Conservation (phyloP, 1,140 invertebrate species). For the Drosophila oshimai region DNA sequence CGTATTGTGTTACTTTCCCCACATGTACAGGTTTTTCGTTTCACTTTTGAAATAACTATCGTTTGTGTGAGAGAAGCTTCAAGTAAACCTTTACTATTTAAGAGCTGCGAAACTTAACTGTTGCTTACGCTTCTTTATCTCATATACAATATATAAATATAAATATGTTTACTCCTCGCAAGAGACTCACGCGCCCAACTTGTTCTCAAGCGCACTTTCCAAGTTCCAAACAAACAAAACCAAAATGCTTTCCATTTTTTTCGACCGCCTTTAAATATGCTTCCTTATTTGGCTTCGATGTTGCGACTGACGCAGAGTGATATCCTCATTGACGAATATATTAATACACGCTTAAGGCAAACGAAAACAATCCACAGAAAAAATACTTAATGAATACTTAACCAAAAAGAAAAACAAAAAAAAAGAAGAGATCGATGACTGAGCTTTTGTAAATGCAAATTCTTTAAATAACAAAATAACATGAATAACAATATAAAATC, state of each 20-base stretch:
- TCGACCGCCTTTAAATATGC: conserved; percentile 60
- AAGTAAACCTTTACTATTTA: conserved; percentile 38
- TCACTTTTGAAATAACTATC: conserved; percentile 13
- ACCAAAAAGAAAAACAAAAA: conserved; percentile 2
- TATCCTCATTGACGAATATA: conserved; percentile 79
- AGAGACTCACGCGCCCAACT: conserved; percentile 35
- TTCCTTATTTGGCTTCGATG: conserved; percentile 72
- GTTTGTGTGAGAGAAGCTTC: conserved; percentile 35
- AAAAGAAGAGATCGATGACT: conserved; percentile 36
- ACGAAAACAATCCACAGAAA: conserved; percentile 32
- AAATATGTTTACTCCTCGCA: conserved; percentile 17
- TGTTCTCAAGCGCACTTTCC: conserved; percentile 28
- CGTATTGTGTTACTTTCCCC: conserved; percentile 24
- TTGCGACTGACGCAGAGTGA: conserved; percentile 66
- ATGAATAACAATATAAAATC: conserved; percentile 46
- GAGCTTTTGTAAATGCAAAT: conserved; percentile 74
- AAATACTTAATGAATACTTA: neutral
- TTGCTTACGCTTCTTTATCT: conserved; percentile 41
- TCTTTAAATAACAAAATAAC: conserved; percentile 44
- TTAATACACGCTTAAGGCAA: conserved; percentile 76
- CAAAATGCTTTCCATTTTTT: conserved; percentile 39
- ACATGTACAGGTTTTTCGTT: conserved; percentile 26
- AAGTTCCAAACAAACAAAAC: neutral
- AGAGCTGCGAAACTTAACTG: conserved; percentile 37
- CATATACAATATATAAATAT: conserved; percentile 7